Evolutionary conservation across 2,888 invertebrate genomes (phyloP), one percentile per base, ranked within the genome.

Genomic region (Lochmaea capreae): DNA sequence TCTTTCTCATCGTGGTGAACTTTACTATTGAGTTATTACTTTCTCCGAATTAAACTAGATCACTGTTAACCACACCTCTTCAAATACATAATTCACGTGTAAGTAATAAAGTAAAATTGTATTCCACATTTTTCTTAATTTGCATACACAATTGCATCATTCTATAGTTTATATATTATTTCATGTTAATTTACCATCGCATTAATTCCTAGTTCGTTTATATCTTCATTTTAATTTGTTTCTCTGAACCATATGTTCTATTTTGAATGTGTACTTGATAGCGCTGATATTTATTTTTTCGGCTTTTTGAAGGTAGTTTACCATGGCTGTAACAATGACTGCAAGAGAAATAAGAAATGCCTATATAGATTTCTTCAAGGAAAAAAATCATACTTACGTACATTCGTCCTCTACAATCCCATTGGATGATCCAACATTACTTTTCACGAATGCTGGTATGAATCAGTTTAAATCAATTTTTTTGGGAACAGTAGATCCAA

Each of bases 401-500:
- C 98, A 99, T 87, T 99, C 99, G 0, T 98, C 97, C 61, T 97
- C 97, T 57, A 97, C 97, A 22, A 97, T 99, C 84, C 99, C 99
- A 0, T 90, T 95, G 78, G 98, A 99, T 89, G 99, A 99, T 88
- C 99, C 99, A 33, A 99, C 99, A 0, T 89, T 99, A 73, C 90
- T 99, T 0, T 99, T 99, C 88, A 91, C 99, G 66, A 99, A 99
- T 91, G 99, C 99, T 78, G 99, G 87, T 8, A 99, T 99, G 99
- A 99, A 99, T 87, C 99, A 99, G 91, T 99, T 96, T 86, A 99
- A 99, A 87, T 98, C 99, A 0, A 96, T 99, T 80, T 99, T 99
- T 88, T 90, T 99, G 83, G 99, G 99, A 52, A 94, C 95, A 1
- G 97, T 94, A 0, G 98, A 99, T 88, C 99, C 99, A 1, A 97